Evolutionary conservation across 1,140 invertebrate species (phyloP), one percentile per base, ranked within the genome.

Genomic region (Rhopalosiphum maidis): DNA sequence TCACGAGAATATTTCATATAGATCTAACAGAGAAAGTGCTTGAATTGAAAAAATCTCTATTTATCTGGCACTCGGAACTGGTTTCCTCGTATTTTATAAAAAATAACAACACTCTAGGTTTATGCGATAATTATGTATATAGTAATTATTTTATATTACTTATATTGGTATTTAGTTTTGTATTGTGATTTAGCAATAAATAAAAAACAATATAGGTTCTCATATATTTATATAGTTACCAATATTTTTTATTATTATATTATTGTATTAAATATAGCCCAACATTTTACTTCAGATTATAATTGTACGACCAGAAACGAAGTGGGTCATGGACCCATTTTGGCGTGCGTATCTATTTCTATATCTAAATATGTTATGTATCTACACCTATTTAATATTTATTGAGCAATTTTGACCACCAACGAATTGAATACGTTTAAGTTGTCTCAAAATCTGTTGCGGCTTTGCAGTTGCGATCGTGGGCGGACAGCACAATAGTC

Each of bases 401-500:
- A 90, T 90, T 41, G n/a, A 41, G 88, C 1, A 41, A 90, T 68
- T 90, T 43, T 43, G 89, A 90, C 55, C 89, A 68, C 54, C 89
- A 68, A 90, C 89, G 89, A 90, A 90, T 68, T 41, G n/a, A 60
- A 37, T 37, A 90, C 88, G 88, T 90, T 90, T 68, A 43, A 68
- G 37, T 68, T 30, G 54, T 60, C 54, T 43, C 25, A 43, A 90
- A 90, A 43, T 68, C 54, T 18, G 11, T 89, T 25, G 48, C 88
- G 51, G 88, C 51, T 22, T 35, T 90, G 41, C 41, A 86, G 22
- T 83, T 18, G 41, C 30, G 55, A 55, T 43, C 55, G 89, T 90
- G 89, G 89, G 89, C 89, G 89, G 55, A 90, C 89, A 90, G 30
- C 25, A 90, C 54, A 90, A 89, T 89, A 25, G 51, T 90, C 41